These are phyloP conservation scores for Drosophila flavopinicola DNA, from an alignment of 2,888 invertebrate species.

Conservation along the genomic window DNA sequence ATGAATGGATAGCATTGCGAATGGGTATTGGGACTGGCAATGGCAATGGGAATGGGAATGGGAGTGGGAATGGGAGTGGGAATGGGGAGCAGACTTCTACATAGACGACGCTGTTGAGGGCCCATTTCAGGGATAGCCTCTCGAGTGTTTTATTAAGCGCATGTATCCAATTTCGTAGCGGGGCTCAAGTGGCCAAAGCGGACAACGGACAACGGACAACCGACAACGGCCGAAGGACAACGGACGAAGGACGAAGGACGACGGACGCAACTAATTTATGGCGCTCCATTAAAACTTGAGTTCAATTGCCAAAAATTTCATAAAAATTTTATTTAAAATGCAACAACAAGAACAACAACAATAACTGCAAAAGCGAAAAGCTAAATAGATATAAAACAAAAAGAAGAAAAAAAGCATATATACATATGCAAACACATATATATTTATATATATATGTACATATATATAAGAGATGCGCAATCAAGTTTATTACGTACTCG, in stretches of 20 bases:
- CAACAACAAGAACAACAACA: slow-evolving; percentile 41
- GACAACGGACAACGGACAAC: slow-evolving; percentile 11
- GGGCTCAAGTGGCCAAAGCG: slow-evolving; percentile 69
- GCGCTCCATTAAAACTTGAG: slow-evolving; percentile 79
- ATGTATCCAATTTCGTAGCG: slow-evolving; percentile 75
- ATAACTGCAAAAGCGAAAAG: slow-evolving; percentile 7
- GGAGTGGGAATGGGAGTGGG: slow-evolving; percentile 20
- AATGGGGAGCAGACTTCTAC: slow-evolving; percentile 20
- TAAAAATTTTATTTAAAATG: slow-evolving; percentile 77
- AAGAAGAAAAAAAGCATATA: background rate
- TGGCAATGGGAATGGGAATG: slow-evolving; percentile 3
- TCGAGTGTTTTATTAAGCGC: slow-evolving; percentile 78
- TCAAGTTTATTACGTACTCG: slow-evolving; percentile 76
- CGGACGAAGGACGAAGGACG: slow-evolving; percentile 17
- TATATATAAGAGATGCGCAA: slow-evolving; percentile 71
- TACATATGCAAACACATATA: background rate
- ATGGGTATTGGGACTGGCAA: slow-evolving; percentile 7
- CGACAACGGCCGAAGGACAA: no score
- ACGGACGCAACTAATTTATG: slow-evolving; percentile 71
- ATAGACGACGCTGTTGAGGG: slow-evolving; percentile 36
- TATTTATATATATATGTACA: background rate
- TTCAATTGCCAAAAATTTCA: slow-evolving; percentile 80
- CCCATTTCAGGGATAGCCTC: slow-evolving; percentile 46
- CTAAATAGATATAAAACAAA: background rate
- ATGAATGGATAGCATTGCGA: slow-evolving; percentile 56